Percentiles rank a stretch among this genome's conserved stretches.
Evolutionary conservation across 2,888 invertebrate genomes (phyloP).

Genomic region (Nomada goodeniana): DNA sequence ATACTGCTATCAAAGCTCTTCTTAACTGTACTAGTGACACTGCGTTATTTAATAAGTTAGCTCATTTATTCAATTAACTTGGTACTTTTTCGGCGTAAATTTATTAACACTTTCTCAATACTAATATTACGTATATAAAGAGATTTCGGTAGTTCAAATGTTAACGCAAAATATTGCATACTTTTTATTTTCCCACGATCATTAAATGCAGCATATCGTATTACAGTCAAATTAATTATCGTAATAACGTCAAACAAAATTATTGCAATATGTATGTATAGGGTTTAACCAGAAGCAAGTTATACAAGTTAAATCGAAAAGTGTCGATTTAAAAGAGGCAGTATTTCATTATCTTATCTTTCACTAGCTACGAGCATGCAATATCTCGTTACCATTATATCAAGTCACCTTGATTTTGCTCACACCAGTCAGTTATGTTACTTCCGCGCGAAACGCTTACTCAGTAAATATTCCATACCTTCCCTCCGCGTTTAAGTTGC

Average conservation of each 20-base stretch:
- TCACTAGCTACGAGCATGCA: constrained; percentile 3
- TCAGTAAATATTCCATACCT: constrained; percentile 10
- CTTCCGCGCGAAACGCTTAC: neutral
- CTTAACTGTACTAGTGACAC: neutral
- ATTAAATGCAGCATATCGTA: no score
- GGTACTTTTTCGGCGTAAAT: no score
- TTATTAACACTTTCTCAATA: no score
- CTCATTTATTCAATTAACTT: no score
- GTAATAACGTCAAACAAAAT: no score
- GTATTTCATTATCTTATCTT: constrained; percentile 45
- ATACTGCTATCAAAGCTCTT: neutral
- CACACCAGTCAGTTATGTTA: neutral
- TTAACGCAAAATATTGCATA: no score
- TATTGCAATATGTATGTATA: no score
- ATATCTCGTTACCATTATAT: constrained; percentile 33
- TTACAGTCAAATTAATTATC: no score
- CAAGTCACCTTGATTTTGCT: constrained; percentile 29
- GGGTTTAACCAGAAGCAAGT: neutral
- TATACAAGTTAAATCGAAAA: neutral
- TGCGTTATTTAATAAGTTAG: no score
- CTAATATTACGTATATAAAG: no score
- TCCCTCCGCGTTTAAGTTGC: neutral
- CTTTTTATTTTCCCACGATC: no score
- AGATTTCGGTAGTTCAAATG: no score
- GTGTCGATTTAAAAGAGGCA: neutral